These are phyloP conservation scores for Drosophila longiperda DNA, from an alignment of 2,888 invertebrate genomes.

Conservation along the genomic window DNA sequence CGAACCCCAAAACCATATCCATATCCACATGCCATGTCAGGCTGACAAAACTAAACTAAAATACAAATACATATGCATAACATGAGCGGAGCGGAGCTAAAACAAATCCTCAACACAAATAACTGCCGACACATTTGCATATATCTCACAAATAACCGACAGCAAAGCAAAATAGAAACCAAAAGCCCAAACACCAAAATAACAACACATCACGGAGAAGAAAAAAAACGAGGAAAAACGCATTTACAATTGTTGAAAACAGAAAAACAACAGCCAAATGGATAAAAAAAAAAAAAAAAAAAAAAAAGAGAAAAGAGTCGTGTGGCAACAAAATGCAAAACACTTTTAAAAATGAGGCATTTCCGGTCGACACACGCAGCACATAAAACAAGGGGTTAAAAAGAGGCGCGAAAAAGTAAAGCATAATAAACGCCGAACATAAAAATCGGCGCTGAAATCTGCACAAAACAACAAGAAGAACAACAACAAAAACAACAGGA, in stretches of 20 bases:
- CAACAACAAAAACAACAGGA: slow-evolving; percentile 22
- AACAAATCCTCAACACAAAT: slow-evolving; percentile 78
- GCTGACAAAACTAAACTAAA: slow-evolving; percentile 79
- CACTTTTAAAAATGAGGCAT: slow-evolving; percentile 80
- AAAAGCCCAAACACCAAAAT: slow-evolving; percentile 56
- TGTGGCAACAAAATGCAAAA: slow-evolving; percentile 72
- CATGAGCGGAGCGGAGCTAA: slow-evolving; percentile 60
- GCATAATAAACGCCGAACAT: slow-evolving; percentile 68
- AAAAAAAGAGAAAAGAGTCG: slow-evolving; percentile 32
- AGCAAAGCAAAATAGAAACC: slow-evolving; percentile 59
- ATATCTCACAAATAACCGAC: slow-evolving; percentile 67
- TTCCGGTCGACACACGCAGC: slow-evolving; percentile 73
- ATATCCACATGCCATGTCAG: slow-evolving; percentile 61
- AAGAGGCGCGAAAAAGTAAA: slow-evolving; percentile 73
- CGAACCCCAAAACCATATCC: slow-evolving; percentile 54
- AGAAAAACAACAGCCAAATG: slow-evolving; percentile 11
- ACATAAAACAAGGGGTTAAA: slow-evolving; percentile 62
- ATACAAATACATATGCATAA: slow-evolving; percentile 77
- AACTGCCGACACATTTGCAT: slow-evolving; percentile 76
- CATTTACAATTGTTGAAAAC: slow-evolving; percentile 55
- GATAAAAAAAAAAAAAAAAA: background rate
- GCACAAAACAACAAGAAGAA: slow-evolving; percentile 47
- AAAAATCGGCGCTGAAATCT: slow-evolving; percentile 73
- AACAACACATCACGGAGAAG: slow-evolving; percentile 20
- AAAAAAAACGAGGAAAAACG: slow-evolving; percentile 43